Conservation (phyloP, 2,888 invertebrate genomes). For the Aromia moschata region DNA sequence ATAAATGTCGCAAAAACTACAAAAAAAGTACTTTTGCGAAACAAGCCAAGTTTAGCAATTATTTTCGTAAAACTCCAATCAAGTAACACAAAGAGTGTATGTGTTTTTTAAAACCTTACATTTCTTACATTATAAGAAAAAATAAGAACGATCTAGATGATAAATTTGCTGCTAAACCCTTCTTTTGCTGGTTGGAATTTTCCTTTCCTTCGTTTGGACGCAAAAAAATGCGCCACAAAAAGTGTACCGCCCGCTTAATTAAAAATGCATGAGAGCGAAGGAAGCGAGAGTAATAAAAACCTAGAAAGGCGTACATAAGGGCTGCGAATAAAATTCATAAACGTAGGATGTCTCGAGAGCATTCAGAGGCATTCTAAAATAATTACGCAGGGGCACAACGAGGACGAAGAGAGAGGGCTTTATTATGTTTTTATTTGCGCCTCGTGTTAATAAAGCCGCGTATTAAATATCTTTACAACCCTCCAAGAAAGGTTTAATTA, state of each 20-base stretch:
- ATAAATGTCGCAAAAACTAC: too few species aligned
- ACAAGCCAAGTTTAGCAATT: too few species aligned
- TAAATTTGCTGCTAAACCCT: too few species aligned
- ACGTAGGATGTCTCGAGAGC: conserved; percentile 46
- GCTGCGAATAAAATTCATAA: conserved; percentile 50
- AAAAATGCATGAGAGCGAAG: conserved; percentile 44
- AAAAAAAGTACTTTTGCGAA: too few species aligned
- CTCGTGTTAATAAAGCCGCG: conserved; percentile 35
- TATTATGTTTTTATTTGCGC: conserved; percentile 43
- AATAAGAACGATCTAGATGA: too few species aligned
- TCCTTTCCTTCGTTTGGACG: too few species aligned
- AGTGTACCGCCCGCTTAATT: conserved; percentile 16
- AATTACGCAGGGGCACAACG: conserved; percentile 51
- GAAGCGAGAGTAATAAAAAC: conserved; percentile 47
- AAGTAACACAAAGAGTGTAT: too few species aligned
- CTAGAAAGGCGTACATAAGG: conserved; percentile 44
- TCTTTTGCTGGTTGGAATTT: too few species aligned
- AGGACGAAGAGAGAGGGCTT: conserved; percentile 43
- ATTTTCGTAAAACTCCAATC: too few species aligned
- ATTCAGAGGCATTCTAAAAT: conserved; percentile 48
- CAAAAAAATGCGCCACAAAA: not conserved
- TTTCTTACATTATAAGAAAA: too few species aligned
- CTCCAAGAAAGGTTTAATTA: conserved; percentile 17
- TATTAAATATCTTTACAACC: conserved; percentile 33
- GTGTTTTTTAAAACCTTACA: too few species aligned